Evolutionary conservation across 2,113 vertebrate genomes (phyloP).

Genomic region (Prinia subflava): DNA sequence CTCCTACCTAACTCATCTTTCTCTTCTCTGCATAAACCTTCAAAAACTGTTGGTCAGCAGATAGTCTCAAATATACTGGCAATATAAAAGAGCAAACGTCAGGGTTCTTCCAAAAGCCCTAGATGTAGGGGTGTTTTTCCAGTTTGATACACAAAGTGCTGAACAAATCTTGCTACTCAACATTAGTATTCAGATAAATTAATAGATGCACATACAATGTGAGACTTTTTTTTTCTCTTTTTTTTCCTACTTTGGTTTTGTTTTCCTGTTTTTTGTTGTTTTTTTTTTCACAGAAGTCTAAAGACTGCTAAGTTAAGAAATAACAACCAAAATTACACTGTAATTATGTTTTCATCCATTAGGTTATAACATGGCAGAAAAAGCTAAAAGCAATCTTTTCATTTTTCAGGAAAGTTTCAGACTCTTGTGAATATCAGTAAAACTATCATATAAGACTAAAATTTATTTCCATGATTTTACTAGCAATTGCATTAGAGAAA

Average conservation of each 20-base stretch:
- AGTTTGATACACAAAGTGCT: background rate
- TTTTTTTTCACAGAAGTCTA: background rate
- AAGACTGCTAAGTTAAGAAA: background rate
- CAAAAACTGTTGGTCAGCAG: background rate
- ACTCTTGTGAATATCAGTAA: background rate
- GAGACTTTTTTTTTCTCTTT: background rate
- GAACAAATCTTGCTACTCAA: background rate
- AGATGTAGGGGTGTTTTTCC: background rate
- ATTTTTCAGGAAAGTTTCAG: background rate
- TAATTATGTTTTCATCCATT: background rate
- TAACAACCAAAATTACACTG: background rate
- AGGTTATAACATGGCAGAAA: background rate
- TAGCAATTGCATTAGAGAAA: background rate
- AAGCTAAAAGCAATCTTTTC: background rate
- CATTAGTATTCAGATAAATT: background rate
- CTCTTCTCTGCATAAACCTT: background rate
- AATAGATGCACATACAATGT: background rate
- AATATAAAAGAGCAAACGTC: background rate
- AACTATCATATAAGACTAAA: background rate
- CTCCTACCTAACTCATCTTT: background rate
- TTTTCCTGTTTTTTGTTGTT: background rate
- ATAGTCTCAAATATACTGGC: background rate
- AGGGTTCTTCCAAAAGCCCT: background rate
- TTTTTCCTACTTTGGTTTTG: background rate
- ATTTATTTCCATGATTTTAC: background rate